A percentile compares a stretch with the other conserved stretches of the same genome.
These are phyloP conservation scores for Eumaeus atala DNA, from an alignment of 1,140 invertebrate genomes.

Conservation along the genomic window DNA sequence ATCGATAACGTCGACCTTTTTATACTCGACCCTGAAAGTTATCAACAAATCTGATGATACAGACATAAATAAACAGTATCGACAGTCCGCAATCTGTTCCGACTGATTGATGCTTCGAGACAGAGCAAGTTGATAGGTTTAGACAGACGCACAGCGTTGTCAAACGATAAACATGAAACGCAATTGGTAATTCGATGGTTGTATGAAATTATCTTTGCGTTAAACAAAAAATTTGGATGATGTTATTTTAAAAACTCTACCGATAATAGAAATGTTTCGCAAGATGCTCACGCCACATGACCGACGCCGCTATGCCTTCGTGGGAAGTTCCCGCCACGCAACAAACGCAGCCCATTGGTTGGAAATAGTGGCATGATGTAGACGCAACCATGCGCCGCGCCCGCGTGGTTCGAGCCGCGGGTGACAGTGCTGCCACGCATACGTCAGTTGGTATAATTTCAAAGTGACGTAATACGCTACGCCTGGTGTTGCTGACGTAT, in stretches of 20 bases:
- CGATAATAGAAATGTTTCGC: neutral
- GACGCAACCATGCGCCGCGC: slow-evolving; percentile 9
- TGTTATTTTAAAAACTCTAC: neutral
- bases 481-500: slow-evolving; percentile 12
- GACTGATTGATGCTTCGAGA: too few relatives aligned
- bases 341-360: slow-evolving; percentile 12
- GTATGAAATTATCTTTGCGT: too few relatives aligned
- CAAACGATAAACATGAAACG: too few relatives aligned
- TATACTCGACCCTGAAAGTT: too few relatives aligned
- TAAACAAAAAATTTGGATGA: neutral
- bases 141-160: too few relatives aligned
- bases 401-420: slow-evolving; percentile 13
- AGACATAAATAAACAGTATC: too few relatives aligned
- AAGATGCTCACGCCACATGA: neutral
- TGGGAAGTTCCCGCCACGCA: slow-evolving; percentile 8
- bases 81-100: too few relatives aligned
- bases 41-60: too few relatives aligned
- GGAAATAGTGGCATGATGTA: slow-evolving; percentile 14
- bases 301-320: slow-evolving; percentile 2
- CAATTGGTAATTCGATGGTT: too few relatives aligned
- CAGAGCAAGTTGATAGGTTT: too few relatives aligned
- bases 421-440: slow-evolving; percentile 15
- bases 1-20: too few relatives aligned
- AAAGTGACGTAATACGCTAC: neutral
- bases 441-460: neutral